Evolutionary conservation across 2,888 invertebrate species (phyloP), one percentile per base, ranked within the genome.

Genomic region (Rhagium mordax): DNA sequence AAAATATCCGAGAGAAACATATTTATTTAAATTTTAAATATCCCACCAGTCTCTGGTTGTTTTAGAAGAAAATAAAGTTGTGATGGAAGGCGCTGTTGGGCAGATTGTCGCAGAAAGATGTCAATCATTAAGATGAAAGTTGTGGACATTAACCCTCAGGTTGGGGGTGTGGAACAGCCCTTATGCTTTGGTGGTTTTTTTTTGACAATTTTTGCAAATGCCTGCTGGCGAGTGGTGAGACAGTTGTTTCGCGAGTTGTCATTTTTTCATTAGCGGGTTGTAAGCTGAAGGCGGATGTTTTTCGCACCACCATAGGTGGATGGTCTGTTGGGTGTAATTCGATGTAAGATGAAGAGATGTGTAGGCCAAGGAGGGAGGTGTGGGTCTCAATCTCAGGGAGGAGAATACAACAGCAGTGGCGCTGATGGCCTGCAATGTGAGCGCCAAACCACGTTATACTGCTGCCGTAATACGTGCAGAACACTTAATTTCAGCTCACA

Each of bases 371-470:
- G 79, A 78, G 78, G 79, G 78, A 76, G 79, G 75, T 78, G 81
- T 77, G 84, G 85, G 85, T 83, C 85, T 85, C 85, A 83, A 82
- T 84, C 85, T 83, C 80, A 79, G 70, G 86, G 86, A 83, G 86
- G 86, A 85, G 85, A 82, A 81, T 84, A 83, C 83, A 84, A 85
- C 85, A 84, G 83, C 84, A 84, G 83, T 81, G 84, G 84, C 82
- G 84, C 83, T 84, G 85, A 83, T 82, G 84, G 83, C 87, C 87
- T 87, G 87, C 81, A 86, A 86, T 79, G 80, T 85, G 83, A 85
- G 85, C 84, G 86, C 85, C 86, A 86, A 86, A 86, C 81, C 79
- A 80, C 75, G 72, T 77, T 77, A 77, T 74, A 74, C 67, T 65
- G 77, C 81, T 71, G 59, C 53, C 53, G 49, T 29, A 61, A 71